These are phyloP conservation scores for Parauchenoglanis ngamensis DNA, from an alignment of 2,797 vertebrate species.

Conservation along the genomic window DNA sequence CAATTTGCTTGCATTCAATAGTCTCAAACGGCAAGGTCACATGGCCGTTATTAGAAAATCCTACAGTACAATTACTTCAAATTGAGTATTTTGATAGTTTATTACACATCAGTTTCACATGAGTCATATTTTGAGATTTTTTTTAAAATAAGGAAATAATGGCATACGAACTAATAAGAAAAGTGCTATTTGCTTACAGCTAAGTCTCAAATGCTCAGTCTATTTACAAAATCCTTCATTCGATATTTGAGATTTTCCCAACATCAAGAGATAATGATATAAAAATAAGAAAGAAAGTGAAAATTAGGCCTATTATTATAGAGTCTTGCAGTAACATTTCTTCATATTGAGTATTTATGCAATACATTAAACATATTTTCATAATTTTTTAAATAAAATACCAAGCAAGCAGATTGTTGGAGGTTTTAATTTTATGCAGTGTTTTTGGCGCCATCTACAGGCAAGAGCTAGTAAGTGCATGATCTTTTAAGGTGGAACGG, in stretches of 20 bases:
- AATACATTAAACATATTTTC: neutral
- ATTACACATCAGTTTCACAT: neutral
- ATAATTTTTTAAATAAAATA: neutral
- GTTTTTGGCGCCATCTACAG: neutral
- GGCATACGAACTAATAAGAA: neutral
- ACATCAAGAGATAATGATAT: neutral
- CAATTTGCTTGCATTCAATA: neutral
- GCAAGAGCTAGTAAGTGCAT: neutral
- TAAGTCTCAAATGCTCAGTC: neutral
- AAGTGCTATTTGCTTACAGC: neutral
- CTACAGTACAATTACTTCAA: neutral
- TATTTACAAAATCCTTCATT: neutral
- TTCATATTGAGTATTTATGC: neutral
- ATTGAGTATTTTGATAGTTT: neutral
- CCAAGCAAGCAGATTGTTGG: neutral
- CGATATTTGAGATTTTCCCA: neutral
- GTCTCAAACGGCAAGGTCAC: neutral
- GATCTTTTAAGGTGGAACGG: slow-evolving; percentile 13
- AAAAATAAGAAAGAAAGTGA: neutral
- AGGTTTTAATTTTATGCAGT: neutral
- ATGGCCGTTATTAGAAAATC: neutral
- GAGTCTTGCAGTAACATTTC: neutral
- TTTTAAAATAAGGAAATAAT: neutral
- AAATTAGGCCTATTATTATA: neutral
- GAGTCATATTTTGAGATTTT: neutral